Conservation (phyloP, 2,797 vertebrate genomes). For the Malacoctenus gilli region DNA sequence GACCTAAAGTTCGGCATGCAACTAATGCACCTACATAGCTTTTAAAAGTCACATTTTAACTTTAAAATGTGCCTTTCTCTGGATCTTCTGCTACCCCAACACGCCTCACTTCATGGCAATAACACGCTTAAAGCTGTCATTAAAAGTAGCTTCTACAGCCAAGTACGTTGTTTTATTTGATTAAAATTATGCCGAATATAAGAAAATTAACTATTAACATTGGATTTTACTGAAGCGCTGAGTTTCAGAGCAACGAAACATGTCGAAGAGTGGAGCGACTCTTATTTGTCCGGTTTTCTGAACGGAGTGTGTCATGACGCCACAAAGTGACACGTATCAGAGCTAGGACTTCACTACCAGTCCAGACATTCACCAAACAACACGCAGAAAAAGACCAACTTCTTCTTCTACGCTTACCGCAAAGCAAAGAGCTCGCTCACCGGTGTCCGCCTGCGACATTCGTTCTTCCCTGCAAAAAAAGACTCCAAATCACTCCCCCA, state of each 20-base stretch:
- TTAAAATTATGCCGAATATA: conserved; percentile 35
- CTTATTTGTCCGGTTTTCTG: neutral
- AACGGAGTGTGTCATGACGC: conserved; percentile 56
- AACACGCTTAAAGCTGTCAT: neutral
- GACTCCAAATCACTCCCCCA: conserved; percentile 12
- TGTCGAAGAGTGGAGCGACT: accelerated
- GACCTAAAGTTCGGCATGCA: conserved; percentile 12
- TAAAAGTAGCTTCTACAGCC: neutral
- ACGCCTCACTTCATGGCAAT: neutral
- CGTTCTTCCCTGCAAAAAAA: conserved; percentile 9
- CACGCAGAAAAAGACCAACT: too few species aligned
- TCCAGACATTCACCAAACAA: too few species aligned
- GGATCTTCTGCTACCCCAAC: neutral
- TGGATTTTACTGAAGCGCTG: accelerated
- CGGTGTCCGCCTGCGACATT: conserved; percentile 27
- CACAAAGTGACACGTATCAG: conserved; percentile 69
- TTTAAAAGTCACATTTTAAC: neutral
- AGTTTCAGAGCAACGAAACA: accelerated
- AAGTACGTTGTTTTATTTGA: accelerated
- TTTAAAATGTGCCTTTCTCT: conserved; percentile 23
- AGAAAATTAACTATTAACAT: accelerated
- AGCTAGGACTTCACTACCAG: conserved; percentile 16
- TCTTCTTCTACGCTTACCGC: conserved; percentile 5
- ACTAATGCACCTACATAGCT: accelerated
- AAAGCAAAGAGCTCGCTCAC: conserved; percentile 41